phyloP scores from a whole-genome alignment of 2,888 invertebrate species.

The Encarsia formosa region DNA sequence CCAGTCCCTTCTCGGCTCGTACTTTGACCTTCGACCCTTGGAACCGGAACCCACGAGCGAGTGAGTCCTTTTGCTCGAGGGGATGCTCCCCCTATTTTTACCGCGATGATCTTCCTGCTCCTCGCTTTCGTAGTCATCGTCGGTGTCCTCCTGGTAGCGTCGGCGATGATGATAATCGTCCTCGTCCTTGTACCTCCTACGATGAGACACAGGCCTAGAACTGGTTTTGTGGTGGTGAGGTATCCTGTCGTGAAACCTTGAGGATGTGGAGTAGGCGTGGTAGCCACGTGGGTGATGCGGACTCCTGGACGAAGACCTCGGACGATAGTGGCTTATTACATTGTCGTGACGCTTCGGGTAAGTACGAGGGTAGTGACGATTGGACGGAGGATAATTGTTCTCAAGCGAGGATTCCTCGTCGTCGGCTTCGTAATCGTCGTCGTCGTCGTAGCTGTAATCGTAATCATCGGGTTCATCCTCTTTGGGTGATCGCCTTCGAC shows the following conservation, averaged over 20 bases:
- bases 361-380: too few relatives aligned
- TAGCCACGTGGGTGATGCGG: slow-evolving; percentile 14
- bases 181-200: slow-evolving; percentile 20
- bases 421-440: slow-evolving; percentile 30
- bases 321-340: slow-evolving; percentile 9
- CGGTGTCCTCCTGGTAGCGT: not conserved
- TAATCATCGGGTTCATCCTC: slow-evolving; percentile 16
- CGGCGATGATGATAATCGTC: slow-evolving; percentile 15
- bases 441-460: slow-evolving; percentile 27
- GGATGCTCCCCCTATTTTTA: not conserved
- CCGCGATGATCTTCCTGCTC: not conserved
- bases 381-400: slow-evolving; percentile 16
- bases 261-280: not conserved
- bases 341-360: too few relatives aligned
- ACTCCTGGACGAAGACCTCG: slow-evolving; percentile 23
- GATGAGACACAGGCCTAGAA: not conserved
- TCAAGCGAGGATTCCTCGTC: slow-evolving; percentile 29
- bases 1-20: too few relatives aligned
- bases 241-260: not conserved
- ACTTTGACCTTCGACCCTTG: slow-evolving; percentile 8
- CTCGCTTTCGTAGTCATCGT: slow-evolving; percentile 3
- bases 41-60: too few relatives aligned
- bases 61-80: not conserved
- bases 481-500: not conserved
- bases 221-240: not conserved